Evolutionary conservation across 1,140 invertebrate genomes (phyloP), one percentile per base, ranked within the genome.

Genomic region (Papilio polyxenes): DNA sequence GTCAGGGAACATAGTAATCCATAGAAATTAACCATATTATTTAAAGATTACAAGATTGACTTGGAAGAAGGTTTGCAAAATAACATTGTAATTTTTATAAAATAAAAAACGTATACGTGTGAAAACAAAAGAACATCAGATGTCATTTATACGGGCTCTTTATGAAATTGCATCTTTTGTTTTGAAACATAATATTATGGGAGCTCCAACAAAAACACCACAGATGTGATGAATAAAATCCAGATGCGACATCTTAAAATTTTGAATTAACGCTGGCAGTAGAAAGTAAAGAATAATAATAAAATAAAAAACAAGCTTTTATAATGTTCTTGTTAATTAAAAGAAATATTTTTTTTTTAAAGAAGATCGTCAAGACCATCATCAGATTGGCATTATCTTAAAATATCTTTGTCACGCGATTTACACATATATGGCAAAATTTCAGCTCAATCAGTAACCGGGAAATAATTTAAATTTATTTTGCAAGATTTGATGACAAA

Each of bases 231-330:
- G 17, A 23, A 62, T 23, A 23, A 62, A 65, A 15, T 65, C 62
- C 20, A 65, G 20, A 65, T 65, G 62, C 23, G 62, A 31, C 23
- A 65, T 31, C 23, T 31, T 37, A 65, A 65, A 11, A 11, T 65
- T 13, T 65, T 65, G 10, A 65, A 65, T 23, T 31, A 65, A 20
- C 56, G 15, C 59, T 23, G 31, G 62, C 11, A 20, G 48, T 76
- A 51, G 48, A 75, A 75, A 76, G 44, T 76, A 51, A 76, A 20
- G n/a, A 72, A 72, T 53, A 76, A 53, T 31, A 31, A 31, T 31
- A 31, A 31, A 31, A 31, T 31, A 1, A 31, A 31, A 31, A 31
- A 31, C 23, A 31, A 31, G 23, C 23, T 31, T 31, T 31, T 31
- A 31, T 31, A 31, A 31, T 31, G 0, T 1, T 31, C 23, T 31